These are phyloP conservation scores for Charina bottae DNA, from an alignment of 2,113 vertebrate genomes.

Conservation along the genomic window DNA sequence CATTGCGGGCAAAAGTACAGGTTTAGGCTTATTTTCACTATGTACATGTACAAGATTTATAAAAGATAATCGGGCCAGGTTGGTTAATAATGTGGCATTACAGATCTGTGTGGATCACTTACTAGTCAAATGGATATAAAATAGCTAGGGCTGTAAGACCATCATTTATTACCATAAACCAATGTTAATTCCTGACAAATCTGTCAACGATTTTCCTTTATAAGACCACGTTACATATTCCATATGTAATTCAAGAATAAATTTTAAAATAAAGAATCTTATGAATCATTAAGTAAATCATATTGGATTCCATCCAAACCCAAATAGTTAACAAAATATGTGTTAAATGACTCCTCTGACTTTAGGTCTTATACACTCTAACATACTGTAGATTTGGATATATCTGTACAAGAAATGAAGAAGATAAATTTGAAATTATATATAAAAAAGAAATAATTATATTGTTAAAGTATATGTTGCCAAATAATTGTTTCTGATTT, in stretches of 20 bases:
- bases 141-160: too few species aligned
- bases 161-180: too few species aligned
- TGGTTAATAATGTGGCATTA: too few species aligned
- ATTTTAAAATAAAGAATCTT: not conserved
- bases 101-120: too few species aligned
- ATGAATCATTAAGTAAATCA: not conserved
- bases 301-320: not conserved
- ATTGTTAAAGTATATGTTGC: too few species aligned
- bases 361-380: not conserved
- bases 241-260: not conserved
- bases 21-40: conserved; percentile 11
- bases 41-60: too few species aligned
- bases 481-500: not conserved
- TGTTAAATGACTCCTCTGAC: not conserved
- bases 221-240: too few species aligned
- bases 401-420: not conserved
- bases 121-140: too few species aligned
- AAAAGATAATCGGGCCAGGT: too few species aligned
- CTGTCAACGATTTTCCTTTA: not conserved
- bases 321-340: not conserved
- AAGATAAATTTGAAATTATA: not conserved
- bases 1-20: too few species aligned
- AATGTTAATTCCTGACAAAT: too few species aligned
- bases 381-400: not conserved
- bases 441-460: too few species aligned